Evolutionary conservation across 1,140 invertebrate species (phyloP).

Genomic region (Brachionus plicatilis): DNA sequence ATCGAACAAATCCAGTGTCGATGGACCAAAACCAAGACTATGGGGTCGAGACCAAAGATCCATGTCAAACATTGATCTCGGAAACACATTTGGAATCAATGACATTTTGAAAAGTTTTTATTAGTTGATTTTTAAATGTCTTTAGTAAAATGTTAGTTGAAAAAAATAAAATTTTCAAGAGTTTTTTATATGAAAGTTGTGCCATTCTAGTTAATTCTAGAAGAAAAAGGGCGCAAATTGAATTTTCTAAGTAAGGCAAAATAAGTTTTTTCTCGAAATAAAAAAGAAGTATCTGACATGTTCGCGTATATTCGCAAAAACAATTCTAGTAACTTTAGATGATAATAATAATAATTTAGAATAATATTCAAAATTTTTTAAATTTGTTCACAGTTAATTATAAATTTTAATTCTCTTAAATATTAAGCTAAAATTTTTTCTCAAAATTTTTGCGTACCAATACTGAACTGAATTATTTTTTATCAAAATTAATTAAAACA

Average conservation of each 20-base stretch:
- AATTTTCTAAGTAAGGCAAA: neutral
- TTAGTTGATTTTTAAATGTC: neutral
- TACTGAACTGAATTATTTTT: no score
- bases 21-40: neutral
- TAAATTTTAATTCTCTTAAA: no score
- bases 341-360: no score
- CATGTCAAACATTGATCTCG: constrained; percentile 29
- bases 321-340: no score
- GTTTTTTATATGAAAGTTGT: neutral
- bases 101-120: neutral
- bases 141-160: neutral
- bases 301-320: neutral
- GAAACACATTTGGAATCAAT: neutral
- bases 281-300: neutral
- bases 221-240: neutral
- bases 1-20: constrained; percentile 3
- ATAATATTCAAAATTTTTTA: no score
- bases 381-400: no score
- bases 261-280: neutral
- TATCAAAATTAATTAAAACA: no score
- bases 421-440: no score
- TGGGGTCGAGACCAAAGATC: neutral
- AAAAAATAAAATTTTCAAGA: neutral
- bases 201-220: neutral
- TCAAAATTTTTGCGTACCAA: no score